phyloP scores from a whole-genome alignment of 2,888 invertebrate species.

The Melitaea athalia region DNA sequence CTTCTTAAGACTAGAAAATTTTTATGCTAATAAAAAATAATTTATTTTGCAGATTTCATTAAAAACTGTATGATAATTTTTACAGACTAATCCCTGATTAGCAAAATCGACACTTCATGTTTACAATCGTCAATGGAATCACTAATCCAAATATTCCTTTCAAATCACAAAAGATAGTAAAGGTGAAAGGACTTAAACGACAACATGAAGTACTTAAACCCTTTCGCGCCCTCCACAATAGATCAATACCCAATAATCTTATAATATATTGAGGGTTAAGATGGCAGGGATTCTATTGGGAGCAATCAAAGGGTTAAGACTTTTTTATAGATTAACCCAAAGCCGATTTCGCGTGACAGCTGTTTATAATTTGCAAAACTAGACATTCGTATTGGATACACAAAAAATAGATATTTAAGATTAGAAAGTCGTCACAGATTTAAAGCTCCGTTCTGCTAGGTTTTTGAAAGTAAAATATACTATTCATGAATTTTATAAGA shows the following conservation, averaged over 20 bases:
- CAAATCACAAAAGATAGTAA: slow-evolving; percentile 26
- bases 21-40: too few relatives aligned
- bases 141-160: slow-evolving; percentile 34
- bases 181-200: slow-evolving; percentile 46
- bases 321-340: slow-evolving; percentile 45
- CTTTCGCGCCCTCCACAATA: slow-evolving; percentile 74
- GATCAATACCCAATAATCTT: slow-evolving; percentile 79
- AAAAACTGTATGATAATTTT: background rate
- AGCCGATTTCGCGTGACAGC: slow-evolving; percentile 62
- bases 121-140: slow-evolving; percentile 18
- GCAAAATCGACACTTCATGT: slow-evolving; percentile 13
- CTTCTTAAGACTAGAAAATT: too few relatives aligned
- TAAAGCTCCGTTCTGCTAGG: background rate
- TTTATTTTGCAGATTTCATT: background rate
- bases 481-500: background rate
- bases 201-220: slow-evolving; percentile 68
- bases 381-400: slow-evolving; percentile 12
- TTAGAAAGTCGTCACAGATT: slow-evolving; percentile 2
- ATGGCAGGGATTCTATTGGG: slow-evolving; percentile 48
- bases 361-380: slow-evolving; percentile 42
- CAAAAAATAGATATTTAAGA: background rate
- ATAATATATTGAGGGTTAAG: slow-evolving; percentile 65
- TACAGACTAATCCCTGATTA: slow-evolving; percentile 11
- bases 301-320: slow-evolving; percentile 54
- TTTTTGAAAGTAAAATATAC: background rate